Conservation (phyloP, 2,797 vertebrate species). For the Macropus fuliginosus region DNA sequence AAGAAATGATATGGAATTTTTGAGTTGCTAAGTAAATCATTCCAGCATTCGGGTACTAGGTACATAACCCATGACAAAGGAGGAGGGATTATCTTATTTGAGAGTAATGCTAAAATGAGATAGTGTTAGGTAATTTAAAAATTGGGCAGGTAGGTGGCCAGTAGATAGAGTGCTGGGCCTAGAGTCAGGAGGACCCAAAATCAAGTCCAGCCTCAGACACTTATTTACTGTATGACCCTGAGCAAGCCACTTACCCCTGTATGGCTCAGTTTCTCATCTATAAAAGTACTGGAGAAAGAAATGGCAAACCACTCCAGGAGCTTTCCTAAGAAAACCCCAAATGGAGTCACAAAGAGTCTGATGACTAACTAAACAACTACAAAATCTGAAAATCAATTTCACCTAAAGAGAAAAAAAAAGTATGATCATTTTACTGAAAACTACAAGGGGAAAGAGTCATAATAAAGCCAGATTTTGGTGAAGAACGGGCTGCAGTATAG, state of each 20-base stretch:
- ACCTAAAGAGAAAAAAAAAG: slow-evolving; percentile 17
- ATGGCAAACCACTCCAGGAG: neutral
- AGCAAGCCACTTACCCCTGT: neutral
- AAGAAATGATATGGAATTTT: slow-evolving; percentile 80
- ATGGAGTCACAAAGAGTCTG: neutral
- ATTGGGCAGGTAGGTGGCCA: neutral
- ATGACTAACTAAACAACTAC: neutral
- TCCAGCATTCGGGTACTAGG: slow-evolving; percentile 60
- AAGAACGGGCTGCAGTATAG: neutral
- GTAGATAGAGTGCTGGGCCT: neutral
- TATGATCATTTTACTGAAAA: slow-evolving; percentile 26
- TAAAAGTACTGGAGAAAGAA: neutral
- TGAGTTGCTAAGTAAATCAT: slow-evolving; percentile 71
- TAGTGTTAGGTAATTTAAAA: neutral
- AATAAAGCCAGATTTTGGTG: slow-evolving; percentile 2
- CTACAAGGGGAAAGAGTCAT: neutral
- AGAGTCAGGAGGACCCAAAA: neutral
- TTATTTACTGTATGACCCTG: neutral
- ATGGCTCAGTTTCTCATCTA: neutral
- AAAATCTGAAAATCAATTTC: slow-evolving; percentile 56
- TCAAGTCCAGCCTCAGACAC: neutral
- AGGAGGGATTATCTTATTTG: slow-evolving; percentile 53
- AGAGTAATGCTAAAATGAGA: slow-evolving; percentile 61
- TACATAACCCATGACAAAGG: slow-evolving; percentile 66
- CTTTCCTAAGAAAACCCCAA: neutral